phyloP scores from a whole-genome alignment of 2,113 vertebrate genomes.

The Odocoileus hemionus region DNA sequence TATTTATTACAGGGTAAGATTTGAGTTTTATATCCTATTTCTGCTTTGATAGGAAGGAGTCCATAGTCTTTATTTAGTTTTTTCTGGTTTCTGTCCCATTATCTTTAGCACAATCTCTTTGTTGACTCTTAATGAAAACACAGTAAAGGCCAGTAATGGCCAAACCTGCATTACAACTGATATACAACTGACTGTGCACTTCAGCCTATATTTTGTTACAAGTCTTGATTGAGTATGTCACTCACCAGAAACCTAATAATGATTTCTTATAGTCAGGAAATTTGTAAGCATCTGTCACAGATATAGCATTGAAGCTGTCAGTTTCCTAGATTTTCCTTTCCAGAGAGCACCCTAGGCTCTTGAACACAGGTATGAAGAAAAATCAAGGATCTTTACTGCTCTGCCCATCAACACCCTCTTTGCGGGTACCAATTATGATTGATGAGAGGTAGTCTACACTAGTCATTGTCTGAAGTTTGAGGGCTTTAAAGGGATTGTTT shows the following conservation, averaged over 20 bases:
- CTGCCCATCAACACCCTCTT: neutral
- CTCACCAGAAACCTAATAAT: conserved; percentile 3
- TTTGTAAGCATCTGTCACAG: conserved; percentile 3
- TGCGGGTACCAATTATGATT: neutral
- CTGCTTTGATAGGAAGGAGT: neutral
- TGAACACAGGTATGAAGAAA: neutral
- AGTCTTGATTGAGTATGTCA: neutral
- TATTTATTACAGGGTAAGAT: neutral
- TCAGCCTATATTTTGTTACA: neutral
- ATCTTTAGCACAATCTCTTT: conserved; percentile 3
- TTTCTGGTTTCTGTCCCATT: neutral
- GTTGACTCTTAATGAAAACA: conserved; percentile 24
- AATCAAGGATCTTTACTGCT: neutral
- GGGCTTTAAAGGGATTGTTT: neutral
- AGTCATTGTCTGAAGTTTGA: neutral
- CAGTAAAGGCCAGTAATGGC: neutral
- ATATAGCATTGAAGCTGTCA: neutral
- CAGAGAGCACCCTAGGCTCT: neutral
- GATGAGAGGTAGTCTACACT: neutral
- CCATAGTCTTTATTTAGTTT: neutral
- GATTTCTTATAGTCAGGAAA: neutral
- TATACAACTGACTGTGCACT: neutral
- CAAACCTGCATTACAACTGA: neutral
- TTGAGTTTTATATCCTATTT: conserved; percentile 45
- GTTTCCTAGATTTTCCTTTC: conserved; percentile 33